Evolutionary conservation across 2,888 invertebrate species (phyloP), one percentile per base, ranked within the genome.

Genomic region (Cheilosia vulpina): DNA sequence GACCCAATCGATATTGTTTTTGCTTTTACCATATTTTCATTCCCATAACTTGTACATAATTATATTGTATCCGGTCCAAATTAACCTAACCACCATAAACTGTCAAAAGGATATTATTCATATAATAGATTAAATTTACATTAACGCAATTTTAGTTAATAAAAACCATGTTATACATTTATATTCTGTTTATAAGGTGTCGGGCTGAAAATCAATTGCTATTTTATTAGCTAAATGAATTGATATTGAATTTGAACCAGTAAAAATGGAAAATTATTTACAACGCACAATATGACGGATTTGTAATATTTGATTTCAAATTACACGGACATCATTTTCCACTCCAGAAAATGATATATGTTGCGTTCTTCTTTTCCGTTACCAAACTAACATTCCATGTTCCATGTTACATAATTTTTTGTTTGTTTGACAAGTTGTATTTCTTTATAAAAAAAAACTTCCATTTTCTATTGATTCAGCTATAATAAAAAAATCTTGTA

Each of bases 71-170:
- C 73, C 58, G 38, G 68, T 84, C 75, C 50, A 79, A 38, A 24
- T 50, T 58, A 38, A 68, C 52, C 17, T 60, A 69, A 65, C 63
- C 50, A 71, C 57, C 57, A 79, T 43, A 66, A 55, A 66, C 41
- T 55, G 55, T 79, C 78, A 71, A 66, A 65, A 79, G 19, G 79
- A 84, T 76, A 79, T 79, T 84, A 84, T 84, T 69, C 21, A 71
- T 52, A 63, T 45, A 78, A 69, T 84, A 84, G 84, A 50, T 84
- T 75, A 79, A 84, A 71, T 84, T 79, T 79, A 79, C 75, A 75
- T 41, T 72, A 75, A 71, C 57, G 79, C 79, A 76, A 79, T 84
- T 84, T 84, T 79, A 84, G 69, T 84, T 79, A 77, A 69, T 68
- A 41, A 63, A 71, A 50, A 68, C 11, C 73, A 58, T 17, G 41